Conservation (phyloP, 2,888 invertebrate genomes). For the Ommatoiulus sabulosus region DNA sequence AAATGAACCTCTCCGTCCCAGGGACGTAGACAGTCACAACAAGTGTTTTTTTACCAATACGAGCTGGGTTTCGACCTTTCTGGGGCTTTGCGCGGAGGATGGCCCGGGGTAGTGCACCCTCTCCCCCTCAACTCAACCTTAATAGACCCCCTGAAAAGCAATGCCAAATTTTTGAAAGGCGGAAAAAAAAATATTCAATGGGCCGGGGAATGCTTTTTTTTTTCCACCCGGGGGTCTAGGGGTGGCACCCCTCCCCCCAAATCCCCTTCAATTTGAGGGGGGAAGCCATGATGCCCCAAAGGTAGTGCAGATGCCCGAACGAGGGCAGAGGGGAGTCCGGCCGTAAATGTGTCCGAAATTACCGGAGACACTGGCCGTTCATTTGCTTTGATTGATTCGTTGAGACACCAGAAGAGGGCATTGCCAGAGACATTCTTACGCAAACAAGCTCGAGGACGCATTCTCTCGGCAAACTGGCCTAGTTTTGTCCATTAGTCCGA, state of each 20-base stretch:
- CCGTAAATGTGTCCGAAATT: constrained; percentile 18
- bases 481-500: constrained; percentile 1
- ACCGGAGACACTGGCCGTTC: constrained; percentile 27
- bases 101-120: constrained; percentile 23
- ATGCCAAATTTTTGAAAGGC: constrained; percentile 16
- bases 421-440: constrained; percentile 3
- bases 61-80: constrained; percentile 51
- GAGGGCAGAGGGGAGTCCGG: constrained; percentile 42
- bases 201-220: not conserved
- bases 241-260: constrained; percentile 15
- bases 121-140: constrained; percentile 39
- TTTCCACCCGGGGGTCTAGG: constrained; percentile 32
- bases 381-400: constrained; percentile 30
- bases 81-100: constrained; percentile 13
- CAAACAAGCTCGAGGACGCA: not conserved
- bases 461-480: constrained; percentile 9
- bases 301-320: constrained; percentile 21
- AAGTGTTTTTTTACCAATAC: constrained; percentile 52
- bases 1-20: constrained; percentile 49
- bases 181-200: not conserved
- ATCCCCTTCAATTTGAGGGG: not conserved
- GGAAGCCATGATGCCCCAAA: not conserved
- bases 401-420: constrained; percentile 32
- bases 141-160: constrained; percentile 36
- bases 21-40: constrained; percentile 52